Conservation (phyloP, 2,888 invertebrate species). For the Polydrusus pterygomalis region DNA sequence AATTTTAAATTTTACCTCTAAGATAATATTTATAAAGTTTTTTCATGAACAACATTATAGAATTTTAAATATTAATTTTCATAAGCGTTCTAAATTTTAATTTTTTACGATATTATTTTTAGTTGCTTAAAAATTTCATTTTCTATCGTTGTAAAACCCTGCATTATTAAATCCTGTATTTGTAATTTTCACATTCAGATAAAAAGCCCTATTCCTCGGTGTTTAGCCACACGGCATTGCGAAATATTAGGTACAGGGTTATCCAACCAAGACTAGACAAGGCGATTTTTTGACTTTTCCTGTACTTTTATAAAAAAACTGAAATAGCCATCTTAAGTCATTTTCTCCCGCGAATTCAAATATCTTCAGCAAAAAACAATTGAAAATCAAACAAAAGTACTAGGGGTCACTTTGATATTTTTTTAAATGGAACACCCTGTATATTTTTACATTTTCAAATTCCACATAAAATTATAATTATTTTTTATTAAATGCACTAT, state of each 20-base stretch:
- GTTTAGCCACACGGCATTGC: constrained; percentile 1
- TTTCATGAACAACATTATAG: constrained; percentile 7
- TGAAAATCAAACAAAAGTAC: no score
- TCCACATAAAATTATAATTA: no score
- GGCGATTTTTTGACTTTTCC: no score
- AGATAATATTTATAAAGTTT: constrained; percentile 16
- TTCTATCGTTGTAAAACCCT: constrained; percentile 25
- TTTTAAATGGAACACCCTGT: no score
- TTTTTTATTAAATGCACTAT: no score
- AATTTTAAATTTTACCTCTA: not conserved
- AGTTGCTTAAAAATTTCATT: constrained; percentile 22
- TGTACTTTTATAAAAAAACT: no score
- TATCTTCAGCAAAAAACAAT: no score
- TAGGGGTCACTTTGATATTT: no score
- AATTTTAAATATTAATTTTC: constrained; percentile 12
- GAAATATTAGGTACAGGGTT: not conserved
- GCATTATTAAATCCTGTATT: constrained; percentile 27
- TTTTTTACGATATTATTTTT: not conserved
- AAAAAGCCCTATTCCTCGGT: constrained; percentile 1
- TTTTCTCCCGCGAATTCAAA: no score
- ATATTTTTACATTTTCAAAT: no score
- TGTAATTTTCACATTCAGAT: constrained; percentile 12
- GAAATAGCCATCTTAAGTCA: no score
- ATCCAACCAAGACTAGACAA: no score
- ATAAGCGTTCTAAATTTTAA: constrained; percentile 25